A percentile compares a stretch with the other conserved stretches of the same genome.
Conservation (phyloP, 30 jellyfish, hydroid and myxozoan genomes). For the Turritopsis dohrnii region DNA sequence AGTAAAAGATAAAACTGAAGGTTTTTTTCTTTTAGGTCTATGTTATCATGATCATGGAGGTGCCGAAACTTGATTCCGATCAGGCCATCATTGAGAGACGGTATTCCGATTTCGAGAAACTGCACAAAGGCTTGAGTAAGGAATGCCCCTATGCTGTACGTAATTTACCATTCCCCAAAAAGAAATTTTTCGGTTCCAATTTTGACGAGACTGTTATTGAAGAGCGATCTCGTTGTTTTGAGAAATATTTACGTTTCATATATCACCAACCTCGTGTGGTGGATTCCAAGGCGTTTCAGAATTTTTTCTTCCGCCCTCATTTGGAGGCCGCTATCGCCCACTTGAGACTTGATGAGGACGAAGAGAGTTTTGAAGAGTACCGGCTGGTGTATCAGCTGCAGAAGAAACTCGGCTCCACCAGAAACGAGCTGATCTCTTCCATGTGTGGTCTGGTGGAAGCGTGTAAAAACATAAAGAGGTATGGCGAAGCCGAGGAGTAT, state of each 20-base stretch:
- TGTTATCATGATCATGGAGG: slow-evolving; percentile 72
- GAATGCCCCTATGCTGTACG: slow-evolving; percentile 65
- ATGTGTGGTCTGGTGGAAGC: slow-evolving; percentile 76
- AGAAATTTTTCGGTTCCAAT: slow-evolving; percentile 56
- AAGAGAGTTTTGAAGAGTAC: slow-evolving; percentile 48
- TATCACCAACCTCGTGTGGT: slow-evolving; percentile 81
- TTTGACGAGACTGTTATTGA: slow-evolving; percentile 39
- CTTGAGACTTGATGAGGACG: slow-evolving; percentile 58
- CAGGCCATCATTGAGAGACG: slow-evolving; percentile 83
- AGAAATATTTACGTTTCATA: slow-evolving; percentile 58
- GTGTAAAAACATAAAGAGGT: slow-evolving; percentile 42
- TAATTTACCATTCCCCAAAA: slow-evolving; percentile 59
- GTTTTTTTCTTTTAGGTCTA: slow-evolving; percentile 42
- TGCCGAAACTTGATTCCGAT: slow-evolving; percentile 68
- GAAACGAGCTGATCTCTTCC: slow-evolving; percentile 41
- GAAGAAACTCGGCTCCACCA: slow-evolving; percentile 45
- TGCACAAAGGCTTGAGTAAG: slow-evolving; percentile 65
- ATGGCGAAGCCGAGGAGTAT: slow-evolving; percentile 47
- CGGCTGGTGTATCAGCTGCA: slow-evolving; percentile 64
- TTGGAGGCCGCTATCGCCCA: slow-evolving; percentile 50
- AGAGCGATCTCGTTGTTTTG: slow-evolving; percentile 73
- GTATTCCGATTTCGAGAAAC: slow-evolving; percentile 53
- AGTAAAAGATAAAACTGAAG: too few relatives aligned
- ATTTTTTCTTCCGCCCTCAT: slow-evolving; percentile 71
- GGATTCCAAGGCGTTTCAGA: slow-evolving; percentile 60